phyloP scores from a whole-genome alignment of 2,113 vertebrate genomes.

The Poeciliopsis prolifica region DNA sequence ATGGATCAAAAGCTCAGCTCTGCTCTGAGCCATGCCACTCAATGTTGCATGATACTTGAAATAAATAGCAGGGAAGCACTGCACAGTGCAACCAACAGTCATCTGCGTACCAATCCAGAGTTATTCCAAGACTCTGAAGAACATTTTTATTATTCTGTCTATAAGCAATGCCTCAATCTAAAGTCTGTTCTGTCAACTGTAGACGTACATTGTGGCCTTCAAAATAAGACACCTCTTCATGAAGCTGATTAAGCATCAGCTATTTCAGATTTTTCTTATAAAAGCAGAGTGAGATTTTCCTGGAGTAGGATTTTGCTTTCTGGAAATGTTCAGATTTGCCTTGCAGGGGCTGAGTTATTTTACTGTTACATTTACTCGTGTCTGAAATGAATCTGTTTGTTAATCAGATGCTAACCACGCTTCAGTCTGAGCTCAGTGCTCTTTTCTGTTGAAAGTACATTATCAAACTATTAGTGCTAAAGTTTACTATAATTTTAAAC shows the following conservation, averaged over 20 bases:
- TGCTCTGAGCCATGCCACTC: slow-evolving; percentile 67
- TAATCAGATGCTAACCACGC: neutral
- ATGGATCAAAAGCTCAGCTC: slow-evolving; percentile 66
- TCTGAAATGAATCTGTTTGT: neutral
- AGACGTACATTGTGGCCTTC: neutral
- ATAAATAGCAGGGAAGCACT: slow-evolving; percentile 42
- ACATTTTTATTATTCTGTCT: too few relatives aligned
- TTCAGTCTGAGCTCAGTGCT: neutral
- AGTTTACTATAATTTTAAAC: too few relatives aligned
- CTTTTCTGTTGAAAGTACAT: neutral
- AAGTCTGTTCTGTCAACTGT: neutral
- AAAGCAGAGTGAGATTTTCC: neutral
- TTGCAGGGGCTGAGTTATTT: neutral
- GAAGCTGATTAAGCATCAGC: neutral
- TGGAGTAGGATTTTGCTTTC: neutral
- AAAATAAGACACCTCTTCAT: neutral
- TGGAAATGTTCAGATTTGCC: neutral
- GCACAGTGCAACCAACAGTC: slow-evolving; percentile 35
- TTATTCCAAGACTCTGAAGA: neutral
- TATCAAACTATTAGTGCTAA: neutral
- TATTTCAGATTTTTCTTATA: neutral
- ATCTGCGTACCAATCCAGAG: slow-evolving; percentile 27
- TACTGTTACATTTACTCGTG: neutral
- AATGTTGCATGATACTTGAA: slow-evolving; percentile 73
- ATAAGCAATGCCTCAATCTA: neutral